phyloP scores from a whole-genome alignment of 2,888 invertebrate genomes.

The Stenotaenia linearis region DNA sequence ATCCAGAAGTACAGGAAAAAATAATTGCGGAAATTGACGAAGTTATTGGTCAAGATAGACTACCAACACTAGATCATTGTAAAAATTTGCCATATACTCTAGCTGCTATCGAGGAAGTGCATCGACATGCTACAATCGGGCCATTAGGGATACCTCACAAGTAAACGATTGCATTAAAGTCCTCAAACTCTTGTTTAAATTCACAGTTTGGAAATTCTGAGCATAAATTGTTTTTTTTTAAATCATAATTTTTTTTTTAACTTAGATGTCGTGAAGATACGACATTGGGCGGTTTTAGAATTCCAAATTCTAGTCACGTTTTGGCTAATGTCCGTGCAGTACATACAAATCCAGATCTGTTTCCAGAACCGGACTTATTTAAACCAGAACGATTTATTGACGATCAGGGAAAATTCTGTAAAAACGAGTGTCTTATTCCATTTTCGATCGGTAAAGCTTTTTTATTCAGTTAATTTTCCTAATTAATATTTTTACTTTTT shows the following conservation, averaged over 20 bases:
- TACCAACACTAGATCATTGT: neutral
- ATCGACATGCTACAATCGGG: neutral
- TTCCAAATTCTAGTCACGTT: neutral
- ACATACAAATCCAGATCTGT: neutral
- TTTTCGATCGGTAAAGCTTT: conserved; percentile 28
- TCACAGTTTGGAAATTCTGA: too few species aligned
- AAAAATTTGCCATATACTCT: neutral
- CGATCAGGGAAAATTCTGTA: conserved; percentile 5
- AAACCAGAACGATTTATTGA: conserved; percentile 24
- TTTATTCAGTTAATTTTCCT: too few species aligned
- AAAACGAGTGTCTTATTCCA: neutral
- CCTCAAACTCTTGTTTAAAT: neutral
- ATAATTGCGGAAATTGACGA: neutral
- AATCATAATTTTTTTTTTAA: neutral
- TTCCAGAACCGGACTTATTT: too few species aligned
- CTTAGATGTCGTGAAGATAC: neutral
- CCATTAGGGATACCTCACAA: neutral
- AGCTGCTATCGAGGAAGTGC: too few species aligned
- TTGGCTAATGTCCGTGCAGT: neutral
- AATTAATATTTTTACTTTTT: too few species aligned
- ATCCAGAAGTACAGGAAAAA: conserved; percentile 28
- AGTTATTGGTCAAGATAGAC: neutral
- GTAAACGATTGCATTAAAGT: neutral
- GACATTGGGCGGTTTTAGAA: neutral
- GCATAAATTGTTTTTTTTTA: too few species aligned